phyloP scores from a whole-genome alignment of 2,888 invertebrate species.

The Oeneis ivallda region DNA sequence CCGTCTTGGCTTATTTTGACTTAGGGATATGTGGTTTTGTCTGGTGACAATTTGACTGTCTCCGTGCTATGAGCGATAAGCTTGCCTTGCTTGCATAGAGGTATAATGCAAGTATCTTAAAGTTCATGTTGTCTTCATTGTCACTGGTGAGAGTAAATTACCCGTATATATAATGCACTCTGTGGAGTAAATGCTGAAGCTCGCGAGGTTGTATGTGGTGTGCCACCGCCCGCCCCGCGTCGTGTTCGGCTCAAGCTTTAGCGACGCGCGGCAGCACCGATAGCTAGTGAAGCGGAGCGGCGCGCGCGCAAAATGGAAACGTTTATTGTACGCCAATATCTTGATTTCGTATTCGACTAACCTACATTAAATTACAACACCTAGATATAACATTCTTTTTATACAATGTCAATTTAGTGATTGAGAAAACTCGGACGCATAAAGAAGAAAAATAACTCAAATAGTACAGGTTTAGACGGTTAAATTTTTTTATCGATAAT shows the following conservation, averaged over 20 bases:
- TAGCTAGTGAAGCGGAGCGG: constrained; percentile 62
- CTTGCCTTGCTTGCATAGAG: too few relatives aligned
- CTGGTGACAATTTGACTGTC: too few relatives aligned
- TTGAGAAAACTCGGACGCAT: not conserved
- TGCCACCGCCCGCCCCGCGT: not conserved
- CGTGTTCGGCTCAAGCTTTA: not conserved
- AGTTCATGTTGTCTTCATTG: too few relatives aligned
- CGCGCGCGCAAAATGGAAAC: constrained; percentile 53
- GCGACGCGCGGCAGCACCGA: constrained; percentile 53
- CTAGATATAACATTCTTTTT: constrained; percentile 19
- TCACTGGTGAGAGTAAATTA: too few relatives aligned
- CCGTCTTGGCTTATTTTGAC: too few relatives aligned
- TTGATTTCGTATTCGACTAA: constrained; percentile 51
- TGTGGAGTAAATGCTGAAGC: too few relatives aligned
- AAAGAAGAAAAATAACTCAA: not conserved
- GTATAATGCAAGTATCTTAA: too few relatives aligned
- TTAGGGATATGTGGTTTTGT: too few relatives aligned
- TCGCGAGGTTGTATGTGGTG: too few relatives aligned
- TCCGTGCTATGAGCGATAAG: too few relatives aligned
- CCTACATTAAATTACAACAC: constrained; percentile 43
- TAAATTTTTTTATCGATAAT: not conserved
- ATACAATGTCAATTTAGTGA: not conserved
- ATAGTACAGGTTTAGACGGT: not conserved
- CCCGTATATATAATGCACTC: too few relatives aligned
- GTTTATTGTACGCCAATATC: constrained; percentile 47